Evolutionary conservation across 2,113 vertebrate genomes (phyloP), one percentile per base, ranked within the genome.

Genomic region (Corydoras sp.): DNA sequence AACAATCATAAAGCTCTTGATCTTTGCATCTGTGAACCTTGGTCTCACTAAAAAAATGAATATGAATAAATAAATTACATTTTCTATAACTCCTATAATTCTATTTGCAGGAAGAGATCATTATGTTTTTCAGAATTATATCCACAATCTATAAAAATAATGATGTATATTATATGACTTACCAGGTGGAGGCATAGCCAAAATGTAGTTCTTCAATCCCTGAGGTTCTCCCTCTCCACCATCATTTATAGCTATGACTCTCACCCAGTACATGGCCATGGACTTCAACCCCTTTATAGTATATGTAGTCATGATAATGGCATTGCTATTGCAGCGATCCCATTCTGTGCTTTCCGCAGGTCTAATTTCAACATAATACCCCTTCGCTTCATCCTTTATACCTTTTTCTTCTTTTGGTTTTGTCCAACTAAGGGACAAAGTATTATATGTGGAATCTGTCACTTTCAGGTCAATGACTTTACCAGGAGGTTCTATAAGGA

Each of bases 331-430:
- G 83, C 92, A 93, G 2, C 86, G 90, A 54, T 78, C 84, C 96
- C 96, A 98, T 13, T 79, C 90, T 13, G 83, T 83, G 78, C 76
- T 89, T 65, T 89, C 88, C 5, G 87, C 83, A 62, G 87, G 82
- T 6, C 90, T 81, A 72, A 95, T 85, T 80, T 98, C 94, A 51
- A 95, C 89, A 77, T 90, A 85, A 3, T 94, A 97, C n/a, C 92
- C 94, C 68, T 89, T 93, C 43, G 91, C 89, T 50, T 85, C 82
- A 2, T 86, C 87, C 31, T 86, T 72, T 56, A 84, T 81, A 29
- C 83, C 87, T 0, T 85, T 65, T 62, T 86, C 78, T 0, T 78
- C 18, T 24, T 89, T 90, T 4, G 95, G 91, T 78, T 77, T 85
- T 53, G 50, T 88, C 96, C 96, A 97, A 54, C 89, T 85, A 77